These are phyloP conservation scores for Sitta carolinensis DNA, from an alignment of 2,797 vertebrate genomes.

Conservation along the genomic window DNA sequence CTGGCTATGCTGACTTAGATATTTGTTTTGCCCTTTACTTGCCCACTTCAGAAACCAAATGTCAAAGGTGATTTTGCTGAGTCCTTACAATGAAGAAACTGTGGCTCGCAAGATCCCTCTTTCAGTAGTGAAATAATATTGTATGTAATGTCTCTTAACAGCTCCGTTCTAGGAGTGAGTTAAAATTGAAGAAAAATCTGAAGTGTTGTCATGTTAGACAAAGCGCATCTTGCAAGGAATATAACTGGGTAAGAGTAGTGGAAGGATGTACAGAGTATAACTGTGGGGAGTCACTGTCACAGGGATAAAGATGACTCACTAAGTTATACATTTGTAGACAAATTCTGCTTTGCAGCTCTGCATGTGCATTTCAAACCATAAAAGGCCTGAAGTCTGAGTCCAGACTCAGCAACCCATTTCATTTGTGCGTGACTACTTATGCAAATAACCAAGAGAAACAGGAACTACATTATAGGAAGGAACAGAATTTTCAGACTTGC, in stretches of 20 bases:
- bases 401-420: not conserved
- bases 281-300: not conserved
- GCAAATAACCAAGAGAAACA: not conserved
- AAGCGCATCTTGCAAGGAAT: not conserved
- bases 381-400: not conserved
- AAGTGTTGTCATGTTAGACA: not conserved
- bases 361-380: not conserved
- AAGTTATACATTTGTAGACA: not conserved
- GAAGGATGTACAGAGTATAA: not conserved
- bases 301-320: not conserved
- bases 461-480: not conserved
- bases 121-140: not conserved
- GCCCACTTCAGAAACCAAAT: not conserved
- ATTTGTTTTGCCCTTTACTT: not conserved
- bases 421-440: not conserved
- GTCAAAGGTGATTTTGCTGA: fast-evolving
- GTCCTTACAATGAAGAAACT: not conserved
- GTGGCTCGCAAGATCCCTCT: not conserved
- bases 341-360: constrained; percentile 1
- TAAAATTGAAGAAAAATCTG: not conserved
- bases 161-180: not conserved
- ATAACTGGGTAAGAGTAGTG: not conserved
- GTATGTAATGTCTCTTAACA: not conserved
- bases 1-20: not conserved
- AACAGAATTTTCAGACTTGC: not conserved